These are phyloP conservation scores for Plectrocnemia conspersa DNA, from an alignment of 1,140 invertebrate species.

Conservation along the genomic window DNA sequence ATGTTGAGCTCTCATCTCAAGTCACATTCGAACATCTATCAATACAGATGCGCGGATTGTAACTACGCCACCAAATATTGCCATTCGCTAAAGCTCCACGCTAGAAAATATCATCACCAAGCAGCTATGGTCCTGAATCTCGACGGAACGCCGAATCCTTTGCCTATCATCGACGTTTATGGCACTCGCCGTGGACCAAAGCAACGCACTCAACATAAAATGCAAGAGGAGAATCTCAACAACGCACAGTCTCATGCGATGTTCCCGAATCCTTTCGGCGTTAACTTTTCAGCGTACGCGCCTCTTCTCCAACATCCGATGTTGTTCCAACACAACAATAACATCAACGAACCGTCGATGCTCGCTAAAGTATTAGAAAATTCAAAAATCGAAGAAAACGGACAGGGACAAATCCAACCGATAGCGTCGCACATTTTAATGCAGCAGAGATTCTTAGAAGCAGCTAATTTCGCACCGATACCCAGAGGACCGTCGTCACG, in stretches of 20 bases:
- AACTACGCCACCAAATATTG: slow-evolving; percentile 98
- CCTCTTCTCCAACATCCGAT: slow-evolving; percentile 46
- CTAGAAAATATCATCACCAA: slow-evolving; percentile 86
- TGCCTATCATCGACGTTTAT: slow-evolving; percentile 86
- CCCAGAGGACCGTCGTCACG: slow-evolving; percentile 19
- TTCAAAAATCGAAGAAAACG: slow-evolving; percentile 21
- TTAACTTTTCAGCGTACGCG: slow-evolving; percentile 45
- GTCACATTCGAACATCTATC: slow-evolving; percentile 94
- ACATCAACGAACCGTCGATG: slow-evolving; percentile 38
- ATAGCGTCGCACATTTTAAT: slow-evolving; percentile 23
- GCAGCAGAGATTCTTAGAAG: slow-evolving; percentile 20
- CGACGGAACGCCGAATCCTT: slow-evolving; percentile 80
- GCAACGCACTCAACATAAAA: slow-evolving; percentile 51
- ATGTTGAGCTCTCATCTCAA: slow-evolving; percentile 99
- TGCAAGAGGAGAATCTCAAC: slow-evolving; percentile 39
- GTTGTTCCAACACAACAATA: slow-evolving; percentile 48
- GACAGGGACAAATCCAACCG: background rate
- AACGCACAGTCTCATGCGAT: slow-evolving; percentile 41
- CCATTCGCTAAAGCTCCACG: slow-evolving; percentile 93
- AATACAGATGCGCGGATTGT: slow-evolving; percentile 92
- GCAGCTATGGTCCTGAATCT: slow-evolving; percentile 81
- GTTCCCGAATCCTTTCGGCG: slow-evolving; percentile 45
- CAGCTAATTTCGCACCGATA: slow-evolving; percentile 25
- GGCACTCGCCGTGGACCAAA: slow-evolving; percentile 83
- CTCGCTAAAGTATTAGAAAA: slow-evolving; percentile 27